These are phyloP conservation scores for Musca domestica DNA, from an alignment of 1,140 invertebrate species.

Conservation along the genomic window DNA sequence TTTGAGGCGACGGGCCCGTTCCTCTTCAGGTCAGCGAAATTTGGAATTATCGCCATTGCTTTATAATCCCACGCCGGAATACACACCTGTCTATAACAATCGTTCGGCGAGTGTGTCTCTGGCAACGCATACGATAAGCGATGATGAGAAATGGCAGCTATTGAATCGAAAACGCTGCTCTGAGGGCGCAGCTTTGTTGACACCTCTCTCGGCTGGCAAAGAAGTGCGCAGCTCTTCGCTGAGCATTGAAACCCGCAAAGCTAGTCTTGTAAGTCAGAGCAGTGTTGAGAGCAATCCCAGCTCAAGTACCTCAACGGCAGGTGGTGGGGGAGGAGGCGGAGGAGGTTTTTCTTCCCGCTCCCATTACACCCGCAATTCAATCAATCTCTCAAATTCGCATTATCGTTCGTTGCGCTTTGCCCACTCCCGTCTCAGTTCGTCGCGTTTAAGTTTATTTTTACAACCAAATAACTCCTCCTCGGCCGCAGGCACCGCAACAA, in stretches of 20 bases:
- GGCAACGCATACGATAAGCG: constrained; percentile 34
- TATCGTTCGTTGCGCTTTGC: constrained; percentile 50
- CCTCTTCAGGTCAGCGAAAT: constrained; percentile 49
- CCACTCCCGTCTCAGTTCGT: constrained; percentile 48
- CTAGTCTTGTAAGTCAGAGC: constrained; percentile 6
- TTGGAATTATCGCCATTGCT: constrained; percentile 48
- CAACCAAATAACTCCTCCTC: constrained; percentile 30
- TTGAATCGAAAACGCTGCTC: constrained; percentile 48
- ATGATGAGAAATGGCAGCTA: constrained; percentile 52
- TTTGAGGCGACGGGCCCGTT: constrained; percentile 38
- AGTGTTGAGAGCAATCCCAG: constrained; percentile 12
- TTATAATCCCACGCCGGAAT: constrained; percentile 38
- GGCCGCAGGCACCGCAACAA: not conserved
- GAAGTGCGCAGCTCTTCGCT: constrained; percentile 28
- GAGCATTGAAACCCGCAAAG: constrained; percentile 22
- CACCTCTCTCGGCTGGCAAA: not conserved
- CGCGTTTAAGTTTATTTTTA: constrained; percentile 47
- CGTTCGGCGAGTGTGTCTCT: constrained; percentile 44
- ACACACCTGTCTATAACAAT: constrained; percentile 49
- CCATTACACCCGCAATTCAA: constrained; percentile 49
- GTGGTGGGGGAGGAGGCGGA: too few relatives aligned
- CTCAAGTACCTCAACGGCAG: not conserved
- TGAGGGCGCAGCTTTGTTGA: constrained; percentile 32
- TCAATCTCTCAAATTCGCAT: constrained; percentile 49
- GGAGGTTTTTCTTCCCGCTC: constrained; percentile 40